Evolutionary conservation across 2,797 vertebrate species (phyloP), one percentile per base, ranked within the genome.

Genomic region (Meda fulgida): DNA sequence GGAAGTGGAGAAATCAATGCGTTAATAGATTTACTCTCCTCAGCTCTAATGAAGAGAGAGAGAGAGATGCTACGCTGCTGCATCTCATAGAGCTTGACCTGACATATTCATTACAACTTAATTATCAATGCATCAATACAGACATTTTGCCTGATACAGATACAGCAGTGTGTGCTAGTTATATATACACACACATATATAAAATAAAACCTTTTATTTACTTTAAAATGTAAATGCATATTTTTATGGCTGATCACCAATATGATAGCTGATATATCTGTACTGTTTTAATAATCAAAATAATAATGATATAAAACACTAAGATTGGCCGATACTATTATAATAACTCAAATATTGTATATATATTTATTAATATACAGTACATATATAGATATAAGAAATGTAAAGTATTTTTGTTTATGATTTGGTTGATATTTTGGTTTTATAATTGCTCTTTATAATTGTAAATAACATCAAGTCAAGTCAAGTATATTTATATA

Each of bases 1-100:
- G 80, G 88, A 36, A 88, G n/a, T 82, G 23, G 36, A 84, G 81
- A 66, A 51, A 53, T 38, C 0, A 8, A 46, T 26, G 23, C 65
- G 78, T 16, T 58, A 26, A 78, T 5, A 40, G 21, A 77, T 9
- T 23, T 9, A 51, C 31, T 73, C 43, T 26, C 14, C n/a, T 51
- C 38, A 46, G 23, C 5, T 84, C 31, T 83, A 88, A 85, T 63
- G 81, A 55, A 46, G 43, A 46, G 3, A 18, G 29, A 46, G 43
- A 46, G 3, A 18, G 29, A 66, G 29, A 66, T 3, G 63, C 5
- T 19, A 9, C 29, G 2, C 63, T 19, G 16, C 11, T 70, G 38
- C 21, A 26, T 5, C n/a, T n/a, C 23, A 29, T n/a, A 46, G 40
- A 71, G 69, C 69, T 65, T 8, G 70, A 48, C 43, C 40, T 5